Evolutionary conservation across 2,113 vertebrate genomes (phyloP).

Genomic region (Dicentrarchus labrax): DNA sequence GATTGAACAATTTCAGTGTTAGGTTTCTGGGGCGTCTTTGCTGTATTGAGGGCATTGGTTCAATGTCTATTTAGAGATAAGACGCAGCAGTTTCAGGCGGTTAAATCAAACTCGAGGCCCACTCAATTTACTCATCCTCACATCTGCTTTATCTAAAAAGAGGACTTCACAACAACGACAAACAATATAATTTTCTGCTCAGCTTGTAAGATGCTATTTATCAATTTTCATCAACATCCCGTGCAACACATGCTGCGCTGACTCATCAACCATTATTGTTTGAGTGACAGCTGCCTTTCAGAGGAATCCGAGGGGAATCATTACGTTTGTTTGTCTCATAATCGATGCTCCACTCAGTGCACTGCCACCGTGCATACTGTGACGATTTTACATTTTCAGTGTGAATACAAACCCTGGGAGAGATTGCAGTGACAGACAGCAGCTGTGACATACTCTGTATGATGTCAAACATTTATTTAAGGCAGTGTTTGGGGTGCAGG

Average conservation of each 20-base stretch:
- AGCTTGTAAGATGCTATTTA: not conserved
- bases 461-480: slow-evolving; percentile 4
- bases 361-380: not conserved
- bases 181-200: not conserved
- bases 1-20: too few relatives aligned
- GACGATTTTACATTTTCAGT: slow-evolving; percentile 5
- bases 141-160: not conserved
- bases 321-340: slow-evolving; percentile 6
- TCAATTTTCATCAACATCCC: slow-evolving; percentile 5
- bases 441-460: not conserved
- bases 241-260: not conserved
- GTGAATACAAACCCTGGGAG: not conserved
- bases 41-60: too few relatives aligned
- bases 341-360: not conserved
- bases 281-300: not conserved
- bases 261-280: not conserved
- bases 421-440: not conserved
- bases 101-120: not conserved
- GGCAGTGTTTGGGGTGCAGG: not conserved
- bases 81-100: not conserved
- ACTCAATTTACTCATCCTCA: not conserved
- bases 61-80: not conserved
- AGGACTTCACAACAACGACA: not conserved
- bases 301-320: not conserved
- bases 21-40: too few relatives aligned